Conservation (phyloP, 2,113 vertebrate species). For the Oncorhynchus mykiss region DNA sequence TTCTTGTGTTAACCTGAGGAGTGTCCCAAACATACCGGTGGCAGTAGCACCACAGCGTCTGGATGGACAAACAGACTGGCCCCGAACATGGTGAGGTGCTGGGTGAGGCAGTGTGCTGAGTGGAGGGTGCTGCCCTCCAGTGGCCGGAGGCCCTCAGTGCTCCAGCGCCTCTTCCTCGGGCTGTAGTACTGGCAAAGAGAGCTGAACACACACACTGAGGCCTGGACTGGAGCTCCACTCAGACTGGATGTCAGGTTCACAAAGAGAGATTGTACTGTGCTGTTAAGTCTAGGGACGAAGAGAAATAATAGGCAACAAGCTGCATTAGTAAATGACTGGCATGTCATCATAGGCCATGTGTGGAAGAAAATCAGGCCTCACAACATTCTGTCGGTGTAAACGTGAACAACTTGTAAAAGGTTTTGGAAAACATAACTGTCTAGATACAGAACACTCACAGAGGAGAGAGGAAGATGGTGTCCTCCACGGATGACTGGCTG, state of each 20-base stretch:
- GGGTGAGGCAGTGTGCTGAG: conserved; percentile 71
- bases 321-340: neutral
- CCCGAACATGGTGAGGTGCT: conserved; percentile 81
- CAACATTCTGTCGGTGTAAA: neutral
- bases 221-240: conserved; percentile 32
- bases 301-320: neutral
- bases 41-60: conserved; percentile 70
- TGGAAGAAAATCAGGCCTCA: no score
- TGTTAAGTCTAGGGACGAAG: conserved; percentile 50
- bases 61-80: conserved; percentile 80
- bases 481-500: conserved; percentile 39
- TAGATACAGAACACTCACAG: conserved; percentile 61
- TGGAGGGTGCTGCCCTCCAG: conserved; percentile 70
- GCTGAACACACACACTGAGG: conserved; percentile 71
- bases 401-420: neutral
- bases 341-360: no score
- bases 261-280: conserved; percentile 47
- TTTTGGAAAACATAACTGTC: neutral
- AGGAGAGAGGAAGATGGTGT: conserved; percentile 73
- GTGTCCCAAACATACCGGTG: conserved; percentile 64
- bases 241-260: conserved; percentile 65
- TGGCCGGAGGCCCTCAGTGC: conserved; percentile 70
- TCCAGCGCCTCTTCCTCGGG: conserved; percentile 65
- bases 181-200: conserved; percentile 77
- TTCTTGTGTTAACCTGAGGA: no score